These are phyloP conservation scores for Pelecanus crispus DNA, from an alignment of 2,113 vertebrate genomes.

Conservation along the genomic window DNA sequence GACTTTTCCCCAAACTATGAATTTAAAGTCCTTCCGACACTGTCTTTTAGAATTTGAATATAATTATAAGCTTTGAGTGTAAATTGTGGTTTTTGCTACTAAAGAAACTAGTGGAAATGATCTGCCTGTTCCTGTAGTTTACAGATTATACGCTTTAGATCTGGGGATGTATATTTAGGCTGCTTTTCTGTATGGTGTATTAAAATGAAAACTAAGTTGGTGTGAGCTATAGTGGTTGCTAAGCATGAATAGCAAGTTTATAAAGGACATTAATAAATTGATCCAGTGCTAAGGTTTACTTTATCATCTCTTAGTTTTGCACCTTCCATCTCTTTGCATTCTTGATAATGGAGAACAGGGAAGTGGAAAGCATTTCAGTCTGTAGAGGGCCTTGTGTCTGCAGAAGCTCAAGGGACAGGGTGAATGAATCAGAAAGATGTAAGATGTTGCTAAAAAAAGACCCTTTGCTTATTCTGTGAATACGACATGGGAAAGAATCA, in stretches of 20 bases:
- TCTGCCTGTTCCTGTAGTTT: slow-evolving; percentile 67
- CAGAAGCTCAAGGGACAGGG: neutral
- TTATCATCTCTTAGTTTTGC: slow-evolving; percentile 48
- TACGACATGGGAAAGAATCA: neutral
- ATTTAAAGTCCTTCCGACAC: slow-evolving; percentile 69
- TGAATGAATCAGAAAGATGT: neutral
- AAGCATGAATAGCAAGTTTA: slow-evolving; percentile 46
- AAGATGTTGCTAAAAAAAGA: neutral
- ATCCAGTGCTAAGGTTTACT: slow-evolving; percentile 21
- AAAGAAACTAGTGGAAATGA: slow-evolving; percentile 73
- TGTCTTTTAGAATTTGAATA: slow-evolving; percentile 73
- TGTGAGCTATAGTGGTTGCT: slow-evolving; percentile 40
- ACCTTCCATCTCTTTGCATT: slow-evolving; percentile 42
- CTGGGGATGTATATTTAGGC: slow-evolving; percentile 64
- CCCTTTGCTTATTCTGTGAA: neutral
- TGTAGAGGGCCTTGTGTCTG: neutral
- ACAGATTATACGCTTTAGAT: slow-evolving; percentile 69
- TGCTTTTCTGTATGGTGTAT: slow-evolving; percentile 59
- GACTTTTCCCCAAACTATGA: slow-evolving; percentile 66
- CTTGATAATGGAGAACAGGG: neutral
- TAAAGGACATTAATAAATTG: slow-evolving; percentile 34
- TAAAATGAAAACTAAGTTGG: slow-evolving; percentile 67
- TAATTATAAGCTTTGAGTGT: slow-evolving; percentile 72
- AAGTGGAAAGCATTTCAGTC: neutral
- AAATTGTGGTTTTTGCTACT: slow-evolving; percentile 70